Evolutionary conservation across 1,140 invertebrate genomes (phyloP), one percentile per base, ranked within the genome.

Genomic region (Atta texana): DNA sequence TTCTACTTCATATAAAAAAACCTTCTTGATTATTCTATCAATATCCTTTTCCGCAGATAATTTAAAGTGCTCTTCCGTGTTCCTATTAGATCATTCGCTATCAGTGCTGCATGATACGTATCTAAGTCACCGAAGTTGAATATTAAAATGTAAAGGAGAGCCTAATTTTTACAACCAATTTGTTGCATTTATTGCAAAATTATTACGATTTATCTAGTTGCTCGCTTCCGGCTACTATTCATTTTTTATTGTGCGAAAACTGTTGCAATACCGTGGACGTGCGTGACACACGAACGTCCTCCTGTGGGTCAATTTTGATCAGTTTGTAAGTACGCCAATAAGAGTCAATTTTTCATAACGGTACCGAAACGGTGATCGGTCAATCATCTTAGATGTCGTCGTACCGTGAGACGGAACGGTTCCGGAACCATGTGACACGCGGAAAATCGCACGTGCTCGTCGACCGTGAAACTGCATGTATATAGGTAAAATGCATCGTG

Each of bases 311-410:
- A 82, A 86, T 85, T 84, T 84, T 84, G 57, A 59, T 3, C 18
- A 39, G 68, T 86, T 90, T 85, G 82, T 85, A 24, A 0, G 0
- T 24, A n/a, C 57, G 74, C 72, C 87, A 77, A 91, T 90, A 87
- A 80, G 39, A 76, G 80, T 87, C 87, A 88, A 90, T 92, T 92
- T 85, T 88, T 61, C 28, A n/a, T 91, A 92, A 92, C 91, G 91
- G 92, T 88, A 92, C 69, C 55, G 2, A 69, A 14, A 49, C 10
- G 69, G 59, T 64, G 82, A 86, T 90, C 81, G 86, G 85, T 85
- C 89, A 90, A 92, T 92, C 89, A 90, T 92, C 87, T 84, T 63
- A 80, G 72, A 89, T 77, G 88, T 77, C 63, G 81, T 63, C 68
- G 78, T 89, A 85, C 84, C 87, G 77, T 87, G 89, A 81, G 90